Evolutionary conservation across 2,888 invertebrate genomes (phyloP).

Genomic region (Drosophila neonasuta): DNA sequence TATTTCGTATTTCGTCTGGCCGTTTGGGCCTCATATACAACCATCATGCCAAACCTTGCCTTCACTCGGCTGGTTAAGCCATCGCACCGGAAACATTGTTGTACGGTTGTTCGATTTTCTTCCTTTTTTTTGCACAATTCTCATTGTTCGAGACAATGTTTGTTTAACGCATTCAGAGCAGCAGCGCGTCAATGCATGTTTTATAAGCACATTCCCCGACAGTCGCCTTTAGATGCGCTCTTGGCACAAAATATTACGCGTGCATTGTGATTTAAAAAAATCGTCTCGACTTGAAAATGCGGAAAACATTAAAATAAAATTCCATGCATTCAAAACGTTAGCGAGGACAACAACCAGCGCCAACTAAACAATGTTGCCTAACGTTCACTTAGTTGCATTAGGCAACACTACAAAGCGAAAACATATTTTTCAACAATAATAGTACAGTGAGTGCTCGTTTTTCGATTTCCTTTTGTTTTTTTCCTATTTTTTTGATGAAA

Average conservation of each 20-base stretch:
- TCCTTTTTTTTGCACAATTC: slow-evolving; percentile 1
- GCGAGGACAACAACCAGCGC: slow-evolving; percentile 39
- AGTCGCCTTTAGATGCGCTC: slow-evolving; percentile 20
- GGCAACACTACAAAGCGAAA: slow-evolving; percentile 18
- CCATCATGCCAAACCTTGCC: slow-evolving; percentile 1
- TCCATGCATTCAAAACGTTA: slow-evolving; percentile 19
- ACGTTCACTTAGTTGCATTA: not conserved
- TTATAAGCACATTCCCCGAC: slow-evolving; percentile 36
- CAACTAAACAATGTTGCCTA: not conserved
- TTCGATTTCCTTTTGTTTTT: too few relatives aligned
- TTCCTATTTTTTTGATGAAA: too few relatives aligned
- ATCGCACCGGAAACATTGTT: slow-evolving; percentile 60
- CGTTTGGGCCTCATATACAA: slow-evolving; percentile 20
- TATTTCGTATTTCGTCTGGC: slow-evolving; percentile 58
- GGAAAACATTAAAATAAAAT: not conserved
- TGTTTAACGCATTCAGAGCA: slow-evolving; percentile 36
- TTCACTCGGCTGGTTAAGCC: slow-evolving; percentile 30
- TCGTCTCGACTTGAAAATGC: not conserved
- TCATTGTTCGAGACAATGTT: slow-evolving; percentile 53
- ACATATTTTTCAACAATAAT: not conserved
- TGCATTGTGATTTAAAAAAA: slow-evolving; percentile 2
- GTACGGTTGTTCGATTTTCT: slow-evolving; percentile 31
- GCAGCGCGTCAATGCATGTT: slow-evolving; percentile 38
- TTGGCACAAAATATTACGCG: slow-evolving; percentile 25
- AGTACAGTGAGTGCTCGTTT: too few relatives aligned